Conservation (phyloP, 2,113 vertebrate species). For the Climacteris rufus region DNA sequence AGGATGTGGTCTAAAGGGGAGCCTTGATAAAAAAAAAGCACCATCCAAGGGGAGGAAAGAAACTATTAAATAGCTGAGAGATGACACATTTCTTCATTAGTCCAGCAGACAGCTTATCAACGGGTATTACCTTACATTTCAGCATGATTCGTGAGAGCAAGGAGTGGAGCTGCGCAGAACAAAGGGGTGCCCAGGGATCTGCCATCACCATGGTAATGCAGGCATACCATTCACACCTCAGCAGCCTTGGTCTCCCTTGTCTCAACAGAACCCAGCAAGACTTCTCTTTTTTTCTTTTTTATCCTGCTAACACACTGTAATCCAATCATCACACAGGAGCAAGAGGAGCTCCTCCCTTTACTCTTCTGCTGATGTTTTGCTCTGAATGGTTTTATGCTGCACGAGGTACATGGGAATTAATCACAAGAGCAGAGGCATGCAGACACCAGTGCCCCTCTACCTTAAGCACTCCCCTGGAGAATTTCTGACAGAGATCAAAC, state of each 20-base stretch:
- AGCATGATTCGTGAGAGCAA: neutral
- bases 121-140: neutral
- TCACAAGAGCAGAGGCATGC: neutral
- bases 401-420: neutral
- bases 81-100: neutral
- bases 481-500: neutral
- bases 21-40: neutral
- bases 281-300: neutral
- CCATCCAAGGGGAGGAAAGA: neutral
- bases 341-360: neutral
- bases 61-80: neutral
- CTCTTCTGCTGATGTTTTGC: neutral
- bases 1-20: neutral
- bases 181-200: neutral
- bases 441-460: rapidly evolving
- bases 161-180: neutral
- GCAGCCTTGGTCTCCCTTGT: neutral
- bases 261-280: neutral
- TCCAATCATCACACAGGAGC: neutral
- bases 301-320: neutral
- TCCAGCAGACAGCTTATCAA: neutral
- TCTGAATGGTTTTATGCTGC: neutral
- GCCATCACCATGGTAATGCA: neutral
- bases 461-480: neutral
- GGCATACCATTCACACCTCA: neutral